A percentile compares a stretch with the other conserved stretches of the same genome.
phyloP scores from a whole-genome alignment of 1,140 invertebrate genomes.

The Fopius arisanus region DNA sequence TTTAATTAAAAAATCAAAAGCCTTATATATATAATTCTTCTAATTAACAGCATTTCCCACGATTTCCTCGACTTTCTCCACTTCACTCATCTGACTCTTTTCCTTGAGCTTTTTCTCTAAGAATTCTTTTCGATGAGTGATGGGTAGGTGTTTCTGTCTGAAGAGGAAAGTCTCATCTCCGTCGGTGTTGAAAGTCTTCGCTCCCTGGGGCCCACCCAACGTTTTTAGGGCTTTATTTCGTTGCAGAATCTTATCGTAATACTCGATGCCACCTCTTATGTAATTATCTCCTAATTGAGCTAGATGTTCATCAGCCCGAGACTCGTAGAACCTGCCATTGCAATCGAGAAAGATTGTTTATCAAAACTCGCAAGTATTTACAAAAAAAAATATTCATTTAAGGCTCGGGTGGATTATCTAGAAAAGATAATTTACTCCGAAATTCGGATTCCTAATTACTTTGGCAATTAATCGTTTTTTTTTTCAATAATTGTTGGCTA shows the following conservation, averaged over 20 bases:
- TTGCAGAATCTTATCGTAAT: slow-evolving; percentile 75
- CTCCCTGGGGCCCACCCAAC: slow-evolving; percentile 69
- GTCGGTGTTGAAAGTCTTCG: slow-evolving; percentile 68
- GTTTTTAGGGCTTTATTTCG: slow-evolving; percentile 76
- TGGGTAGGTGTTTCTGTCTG: slow-evolving; percentile 69
- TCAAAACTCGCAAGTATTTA: too few relatives aligned
- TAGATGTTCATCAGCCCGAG: slow-evolving; percentile 69
- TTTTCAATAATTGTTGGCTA: too few relatives aligned
- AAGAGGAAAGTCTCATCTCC: slow-evolving; percentile 77
- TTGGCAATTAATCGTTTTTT: too few relatives aligned
- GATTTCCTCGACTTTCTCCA: neutral
- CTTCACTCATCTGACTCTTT: neutral
- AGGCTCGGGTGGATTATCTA: too few relatives aligned
- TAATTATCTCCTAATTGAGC: slow-evolving; percentile 69
- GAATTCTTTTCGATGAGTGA: slow-evolving; percentile 71
- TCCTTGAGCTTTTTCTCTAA: slow-evolving; percentile 61
- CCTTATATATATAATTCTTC: neutral
- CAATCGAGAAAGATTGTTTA: too few relatives aligned
- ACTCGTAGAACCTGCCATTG: slow-evolving; percentile 66
- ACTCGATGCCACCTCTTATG: slow-evolving; percentile 76
- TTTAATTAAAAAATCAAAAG: slow-evolving; percentile 1
- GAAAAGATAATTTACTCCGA: too few relatives aligned
- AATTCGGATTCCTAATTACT: too few relatives aligned
- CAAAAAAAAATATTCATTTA: too few relatives aligned
- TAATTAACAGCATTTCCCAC: neutral